A percentile compares a stretch with the other conserved stretches of the same genome.
These are phyloP conservation scores for Calameuta idolon DNA, from an alignment of 2,888 invertebrate genomes.

Conservation along the genomic window DNA sequence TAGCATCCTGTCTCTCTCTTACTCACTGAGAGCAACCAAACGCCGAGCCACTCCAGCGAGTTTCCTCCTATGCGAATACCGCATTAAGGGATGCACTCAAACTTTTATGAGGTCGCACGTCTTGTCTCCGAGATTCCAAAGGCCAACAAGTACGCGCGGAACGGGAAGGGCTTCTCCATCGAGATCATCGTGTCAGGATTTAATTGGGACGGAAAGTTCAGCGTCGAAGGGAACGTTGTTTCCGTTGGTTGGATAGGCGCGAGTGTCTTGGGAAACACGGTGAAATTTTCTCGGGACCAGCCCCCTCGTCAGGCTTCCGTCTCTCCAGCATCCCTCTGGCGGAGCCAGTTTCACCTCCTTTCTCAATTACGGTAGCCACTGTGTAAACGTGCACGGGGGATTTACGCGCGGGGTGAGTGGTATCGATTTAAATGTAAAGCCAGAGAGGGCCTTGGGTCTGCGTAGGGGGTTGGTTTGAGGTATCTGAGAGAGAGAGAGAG, in stretches of 20 bases:
- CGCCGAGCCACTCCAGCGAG: constrained; percentile 13
- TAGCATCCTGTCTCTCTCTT: constrained; percentile 5
- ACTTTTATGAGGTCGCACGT: constrained; percentile 32
- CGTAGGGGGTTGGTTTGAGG: neutral
- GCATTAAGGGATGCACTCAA: constrained; percentile 42
- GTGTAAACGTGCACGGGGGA: constrained; percentile 1
- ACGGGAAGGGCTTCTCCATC: neutral
- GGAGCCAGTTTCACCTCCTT: constrained; percentile 1
- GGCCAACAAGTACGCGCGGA: neutral
- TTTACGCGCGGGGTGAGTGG: constrained; percentile 14
- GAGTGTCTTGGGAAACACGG: neutral
- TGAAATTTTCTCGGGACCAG: neutral
- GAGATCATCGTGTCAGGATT: neutral
- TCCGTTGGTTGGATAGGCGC: neutral
- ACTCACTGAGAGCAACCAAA: neutral
- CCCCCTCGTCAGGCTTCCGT: neutral
- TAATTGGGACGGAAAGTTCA: neutral
- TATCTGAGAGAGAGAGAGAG: constrained; percentile 1
- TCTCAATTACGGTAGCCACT: constrained; percentile 5
- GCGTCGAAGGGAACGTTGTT: neutral
- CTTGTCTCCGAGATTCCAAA: neutral
- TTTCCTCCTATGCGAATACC: constrained; percentile 36
- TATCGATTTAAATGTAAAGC: constrained; percentile 27
- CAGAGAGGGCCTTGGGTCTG: neutral
- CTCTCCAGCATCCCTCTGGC: neutral